A percentile compares a stretch with the other conserved stretches of the same genome.
Conservation (phyloP, 2,888 invertebrate genomes). For the Cryptophagus acutangulus region DNA sequence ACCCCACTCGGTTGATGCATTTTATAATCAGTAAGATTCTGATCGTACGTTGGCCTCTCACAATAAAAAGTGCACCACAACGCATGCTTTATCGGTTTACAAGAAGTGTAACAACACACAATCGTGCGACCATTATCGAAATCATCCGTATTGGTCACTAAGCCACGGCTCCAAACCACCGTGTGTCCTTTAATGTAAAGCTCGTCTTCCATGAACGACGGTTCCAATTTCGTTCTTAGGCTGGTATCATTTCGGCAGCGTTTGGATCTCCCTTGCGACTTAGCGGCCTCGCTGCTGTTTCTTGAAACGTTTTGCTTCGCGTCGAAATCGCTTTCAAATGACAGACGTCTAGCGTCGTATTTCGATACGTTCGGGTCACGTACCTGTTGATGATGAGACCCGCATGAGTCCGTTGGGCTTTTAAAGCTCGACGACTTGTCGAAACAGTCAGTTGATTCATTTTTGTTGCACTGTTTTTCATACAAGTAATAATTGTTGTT, state of each 20-base stretch:
- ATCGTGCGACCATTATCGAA: conserved; percentile 53
- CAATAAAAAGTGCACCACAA: conserved; percentile 65
- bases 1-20: conserved; percentile 52
- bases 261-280: too few relatives aligned
- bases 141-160: conserved; percentile 52
- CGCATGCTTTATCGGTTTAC: conserved; percentile 76
- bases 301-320: too few relatives aligned
- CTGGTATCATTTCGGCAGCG: too few relatives aligned
- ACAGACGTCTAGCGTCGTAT: too few relatives aligned
- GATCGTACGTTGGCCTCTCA: conserved; percentile 54
- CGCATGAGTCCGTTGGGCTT: too few relatives aligned
- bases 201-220: conserved; percentile 70
- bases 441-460: too few relatives aligned
- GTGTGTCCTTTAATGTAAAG: conserved; percentile 80
- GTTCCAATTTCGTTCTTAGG: conserved; percentile 25
- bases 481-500: conserved; percentile 13
- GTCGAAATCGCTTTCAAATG: too few relatives aligned
- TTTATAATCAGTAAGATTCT: conserved; percentile 38
- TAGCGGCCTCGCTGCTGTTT: too few relatives aligned
- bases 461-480: too few relatives aligned
- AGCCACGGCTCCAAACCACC: conserved; percentile 73
- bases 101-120: conserved; percentile 73
- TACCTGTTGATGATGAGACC: too few relatives aligned
- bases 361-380: too few relatives aligned
- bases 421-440: too few relatives aligned